Base-by-base conservation (phyloP, 2,113 vertebrate genomes). In the Ceuthmochares aereus region DNA sequence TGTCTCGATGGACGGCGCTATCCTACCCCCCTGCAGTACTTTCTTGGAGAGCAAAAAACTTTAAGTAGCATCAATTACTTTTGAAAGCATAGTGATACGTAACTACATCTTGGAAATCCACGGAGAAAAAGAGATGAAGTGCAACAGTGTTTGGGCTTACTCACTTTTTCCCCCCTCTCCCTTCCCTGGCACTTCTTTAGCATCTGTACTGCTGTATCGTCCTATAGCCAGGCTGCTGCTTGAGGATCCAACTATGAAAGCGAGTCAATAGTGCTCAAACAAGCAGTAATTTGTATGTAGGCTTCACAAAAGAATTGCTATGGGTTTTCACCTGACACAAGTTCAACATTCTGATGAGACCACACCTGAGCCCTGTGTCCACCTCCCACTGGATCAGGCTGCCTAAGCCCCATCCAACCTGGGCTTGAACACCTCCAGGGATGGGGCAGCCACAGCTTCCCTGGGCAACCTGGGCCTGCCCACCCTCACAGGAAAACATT, bases 1-100 rank as follows among this genome's bases (percentile, higher is more conserved):
- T 55, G 2, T 66, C 42, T 62, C 1, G 0, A 12, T 45, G 9
- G 26, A 14, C 55, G 49, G 27, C 4, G 2, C 10, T 6, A 7
- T 69, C 81, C 30, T 58, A 42, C 22, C 9, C 26, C 66, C 21
- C 42, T 88, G 70, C 36, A 30, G 56, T 16, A 52, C n/a, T 52
- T 7, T 58, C 1, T 21, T 60, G 54, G 51, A 22, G 51, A 75
- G 54, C 36, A 91, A 29, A 79, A 69, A 54, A 18, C 43, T 64
- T 63, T 3, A 40, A 45, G n/a, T 37, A 86, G n/a, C 26, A 37
- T 43, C 58, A 60, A 11, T 66, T 82, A 37, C 40, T 60, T 77
- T 77, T 66, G 58, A 72, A 85, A 51, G 37, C 43, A 17, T 47
- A 51, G 49, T 30, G 17, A 25, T 45, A 34, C 58, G 43, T 58